Evolutionary conservation across 1,140 invertebrate genomes (phyloP), one percentile per base, ranked within the genome.

Genomic region (Penaeus chinensis): DNA sequence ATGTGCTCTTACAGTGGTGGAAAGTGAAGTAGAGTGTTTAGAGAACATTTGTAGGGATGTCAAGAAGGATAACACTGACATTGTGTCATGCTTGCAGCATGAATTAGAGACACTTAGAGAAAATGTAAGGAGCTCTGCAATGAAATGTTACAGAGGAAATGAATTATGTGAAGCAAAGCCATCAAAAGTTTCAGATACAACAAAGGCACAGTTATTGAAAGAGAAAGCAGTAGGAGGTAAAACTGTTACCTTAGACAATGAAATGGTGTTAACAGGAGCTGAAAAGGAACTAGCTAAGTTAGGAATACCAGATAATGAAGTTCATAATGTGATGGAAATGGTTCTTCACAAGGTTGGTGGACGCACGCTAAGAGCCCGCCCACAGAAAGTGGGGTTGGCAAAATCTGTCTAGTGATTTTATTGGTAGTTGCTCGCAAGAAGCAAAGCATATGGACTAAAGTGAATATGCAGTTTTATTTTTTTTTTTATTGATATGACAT

Each of bases 21-120:
- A 84, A 47, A 63, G 69, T 60, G 82, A 84, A 32, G 62, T 84
- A n/a, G 13, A 84, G 60, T 84, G 62, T 60, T 20, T 84, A n/a
- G 82, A 84, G 69, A 74, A 24, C 27, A 79, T 79, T 24, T 79
- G 24, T 18, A 79, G 27, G 77, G 47, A 22, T 79, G 24, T 19
- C 27, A 3, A 61, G 61, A 60, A 60, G 7, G 47, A 27, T 60
- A 79, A 24, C 10, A 13, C n/a, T n/a, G 61, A 61, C 61, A 20
- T 27, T 22, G 47, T 19, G 2, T 18, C 18, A 60, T 18, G 54
- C 20, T n/a, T 79, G 77, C 42, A 79, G 22, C 47, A 79, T 13
- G 37, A 79, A 16, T 27, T 79, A 18, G 47, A 79, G 77, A 54
- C 7, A 24, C 13, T 79, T 47, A 79, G 61, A 24, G 47, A 60